Percentiles rank a stretch among this genome's conserved stretches.
phyloP scores from a whole-genome alignment of 1,140 invertebrate species.

The Trichogramma pretiosum region DNA sequence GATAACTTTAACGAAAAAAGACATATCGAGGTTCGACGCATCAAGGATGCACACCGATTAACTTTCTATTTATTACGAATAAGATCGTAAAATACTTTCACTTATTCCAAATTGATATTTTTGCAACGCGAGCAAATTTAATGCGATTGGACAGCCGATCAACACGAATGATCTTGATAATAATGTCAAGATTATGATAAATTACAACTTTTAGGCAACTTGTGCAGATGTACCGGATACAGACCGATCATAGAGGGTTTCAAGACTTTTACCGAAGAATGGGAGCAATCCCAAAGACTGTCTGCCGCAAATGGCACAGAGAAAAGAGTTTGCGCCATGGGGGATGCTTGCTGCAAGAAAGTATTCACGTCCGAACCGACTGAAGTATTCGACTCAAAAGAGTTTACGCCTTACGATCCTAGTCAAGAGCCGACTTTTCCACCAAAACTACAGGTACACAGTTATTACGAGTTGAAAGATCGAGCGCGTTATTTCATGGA shows the following conservation, averaged over 20 bases:
- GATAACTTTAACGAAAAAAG: not conserved
- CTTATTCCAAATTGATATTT: too few species aligned
- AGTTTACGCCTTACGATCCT: constrained; percentile 70
- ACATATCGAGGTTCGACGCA: too few species aligned
- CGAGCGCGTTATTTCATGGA: too few species aligned
- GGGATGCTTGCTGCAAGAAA: constrained; percentile 50
- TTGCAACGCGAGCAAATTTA: too few species aligned
- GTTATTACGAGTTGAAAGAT: not conserved
- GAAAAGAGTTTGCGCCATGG: constrained; percentile 45
- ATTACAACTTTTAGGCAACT: constrained; percentile 71
- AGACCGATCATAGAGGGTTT: constrained; percentile 83
- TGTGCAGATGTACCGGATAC: constrained; percentile 86
- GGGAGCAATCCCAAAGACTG: constrained; percentile 47
- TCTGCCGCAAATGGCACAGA: constrained; percentile 14
- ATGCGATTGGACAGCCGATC: too few species aligned
- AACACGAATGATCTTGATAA: too few species aligned
- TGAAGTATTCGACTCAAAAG: constrained; percentile 54
- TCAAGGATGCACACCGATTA: too few species aligned
- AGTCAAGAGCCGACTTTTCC: constrained; percentile 92
- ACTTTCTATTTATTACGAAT: too few species aligned
- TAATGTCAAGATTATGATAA: too few species aligned
- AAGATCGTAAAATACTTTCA: too few species aligned
- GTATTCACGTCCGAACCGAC: constrained; percentile 38
- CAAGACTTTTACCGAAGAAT: constrained; percentile 73
- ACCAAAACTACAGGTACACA: constrained; percentile 69